These are phyloP conservation scores for Agrochola circellaris DNA, from an alignment of 2,888 invertebrate species.

Conservation along the genomic window DNA sequence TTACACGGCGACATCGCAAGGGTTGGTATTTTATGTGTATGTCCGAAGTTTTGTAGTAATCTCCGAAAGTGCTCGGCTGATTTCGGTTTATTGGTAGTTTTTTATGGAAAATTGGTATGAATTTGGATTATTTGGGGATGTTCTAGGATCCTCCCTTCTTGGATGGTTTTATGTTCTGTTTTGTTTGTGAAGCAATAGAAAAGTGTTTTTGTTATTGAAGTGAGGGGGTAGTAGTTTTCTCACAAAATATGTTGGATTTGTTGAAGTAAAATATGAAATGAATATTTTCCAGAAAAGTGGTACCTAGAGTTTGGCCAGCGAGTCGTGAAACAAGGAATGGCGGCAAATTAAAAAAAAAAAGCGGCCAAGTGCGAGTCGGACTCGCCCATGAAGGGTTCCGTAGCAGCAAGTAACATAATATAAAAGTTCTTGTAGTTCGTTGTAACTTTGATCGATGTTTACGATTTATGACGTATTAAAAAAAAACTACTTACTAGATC, in stretches of 20 bases:
- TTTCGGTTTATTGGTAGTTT: slow-evolving; percentile 45
- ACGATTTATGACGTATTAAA: no score
- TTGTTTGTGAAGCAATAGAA: not conserved
- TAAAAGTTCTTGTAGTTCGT: no score
- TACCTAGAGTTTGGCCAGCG: not conserved
- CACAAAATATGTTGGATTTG: not conserved
- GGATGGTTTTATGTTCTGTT: slow-evolving; percentile 12
- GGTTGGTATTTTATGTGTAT: slow-evolving; percentile 59
- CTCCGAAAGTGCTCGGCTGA: slow-evolving; percentile 60
- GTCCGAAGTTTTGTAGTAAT: slow-evolving; percentile 61
- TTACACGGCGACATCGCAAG: slow-evolving; percentile 30
- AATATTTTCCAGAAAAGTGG: no score
- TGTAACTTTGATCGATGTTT: no score
- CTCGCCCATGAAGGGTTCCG: no score
- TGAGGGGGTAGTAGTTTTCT: not conserved
- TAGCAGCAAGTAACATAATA: no score
- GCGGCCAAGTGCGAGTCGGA: no score
- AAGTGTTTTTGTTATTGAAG: not conserved
- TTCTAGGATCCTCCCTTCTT: slow-evolving; percentile 8
- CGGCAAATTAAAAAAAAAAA: no score
- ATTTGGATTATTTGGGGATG: slow-evolving; percentile 16
- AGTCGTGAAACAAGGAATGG: no score
- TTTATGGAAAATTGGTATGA: slow-evolving; percentile 33
- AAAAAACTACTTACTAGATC: no score
- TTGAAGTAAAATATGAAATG: not conserved